Percentiles rank a stretch among this genome's conserved stretches.
Conservation (phyloP, 1,140 invertebrate genomes). For the Cyclina sinensis region DNA sequence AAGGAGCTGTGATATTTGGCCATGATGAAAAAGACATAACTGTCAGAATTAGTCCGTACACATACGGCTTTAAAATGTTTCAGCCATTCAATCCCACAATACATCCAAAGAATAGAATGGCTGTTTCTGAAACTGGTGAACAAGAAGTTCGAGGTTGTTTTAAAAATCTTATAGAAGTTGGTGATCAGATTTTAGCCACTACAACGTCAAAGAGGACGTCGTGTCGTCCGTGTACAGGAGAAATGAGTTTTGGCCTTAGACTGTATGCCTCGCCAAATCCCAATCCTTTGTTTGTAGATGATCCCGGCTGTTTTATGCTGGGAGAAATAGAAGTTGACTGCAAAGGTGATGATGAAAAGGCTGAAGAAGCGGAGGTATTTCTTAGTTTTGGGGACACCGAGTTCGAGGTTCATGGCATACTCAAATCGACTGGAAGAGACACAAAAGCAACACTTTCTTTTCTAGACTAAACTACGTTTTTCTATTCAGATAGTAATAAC, state of each 20-base stretch:
- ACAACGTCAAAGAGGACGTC: neutral
- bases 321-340: conserved; percentile 16
- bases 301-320: neutral
- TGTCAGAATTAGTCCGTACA: neutral
- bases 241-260: neutral
- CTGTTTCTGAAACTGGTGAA: neutral
- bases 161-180: conserved; percentile 1
- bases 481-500: no score
- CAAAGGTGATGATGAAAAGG: neutral
- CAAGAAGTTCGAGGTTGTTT: neutral
- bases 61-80: conserved; percentile 3
- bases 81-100: neutral
- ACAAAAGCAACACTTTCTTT: conserved; percentile 31
- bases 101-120: neutral
- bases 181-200: neutral
- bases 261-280: conserved; percentile 2
- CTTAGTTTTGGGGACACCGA: conserved; percentile 38
- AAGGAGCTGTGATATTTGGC: conserved; percentile 25
- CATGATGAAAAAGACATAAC: neutral
- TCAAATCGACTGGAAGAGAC: neutral
- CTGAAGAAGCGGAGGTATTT: neutral
- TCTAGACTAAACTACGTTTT: no score
- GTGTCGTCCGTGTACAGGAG: neutral
- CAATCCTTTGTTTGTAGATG: neutral
- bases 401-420: neutral